Evolutionary conservation across 2,797 vertebrate species (phyloP).

Genomic region (Emydoidea blandingii): DNA sequence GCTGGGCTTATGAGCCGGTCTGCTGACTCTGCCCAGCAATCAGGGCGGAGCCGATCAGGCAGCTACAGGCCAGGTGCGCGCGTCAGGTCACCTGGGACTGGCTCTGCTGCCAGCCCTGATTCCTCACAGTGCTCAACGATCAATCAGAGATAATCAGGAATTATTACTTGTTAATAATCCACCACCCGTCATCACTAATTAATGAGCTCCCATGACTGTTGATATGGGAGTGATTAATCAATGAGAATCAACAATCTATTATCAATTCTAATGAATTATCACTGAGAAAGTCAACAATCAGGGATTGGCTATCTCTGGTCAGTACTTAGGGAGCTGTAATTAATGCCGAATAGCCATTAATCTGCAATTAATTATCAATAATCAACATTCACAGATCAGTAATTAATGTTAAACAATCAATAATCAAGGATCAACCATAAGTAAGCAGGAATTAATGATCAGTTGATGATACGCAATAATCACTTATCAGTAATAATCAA

Average conservation of each 20-base stretch:
- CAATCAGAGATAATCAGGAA: neutral
- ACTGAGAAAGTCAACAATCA: too few species aligned
- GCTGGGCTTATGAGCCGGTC: neutral
- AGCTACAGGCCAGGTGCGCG: neutral
- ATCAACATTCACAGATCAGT: too few species aligned
- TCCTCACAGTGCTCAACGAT: too few species aligned
- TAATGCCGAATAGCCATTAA: neutral
- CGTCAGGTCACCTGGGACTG: neutral
- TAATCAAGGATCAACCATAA: neutral
- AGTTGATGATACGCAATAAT: too few species aligned
- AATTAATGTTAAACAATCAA: too few species aligned
- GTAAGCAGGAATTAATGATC: neutral
- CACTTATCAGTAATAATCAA: too few species aligned
- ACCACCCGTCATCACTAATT: neutral
- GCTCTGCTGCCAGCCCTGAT: neutral
- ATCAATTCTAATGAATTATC: neutral
- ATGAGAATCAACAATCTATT: neutral
- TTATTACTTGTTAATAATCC: neutral
- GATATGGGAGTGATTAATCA: neutral
- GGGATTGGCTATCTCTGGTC: neutral
- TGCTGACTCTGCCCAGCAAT: neutral
- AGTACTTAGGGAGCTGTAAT: neutral
- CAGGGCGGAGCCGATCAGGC: neutral
- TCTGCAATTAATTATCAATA: too few species aligned
- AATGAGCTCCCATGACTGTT: neutral